A percentile compares a stretch with the other conserved stretches of the same genome.
phyloP scores from a whole-genome alignment of 2,888 invertebrate genomes.

The Hanleya hanleyi region DNA sequence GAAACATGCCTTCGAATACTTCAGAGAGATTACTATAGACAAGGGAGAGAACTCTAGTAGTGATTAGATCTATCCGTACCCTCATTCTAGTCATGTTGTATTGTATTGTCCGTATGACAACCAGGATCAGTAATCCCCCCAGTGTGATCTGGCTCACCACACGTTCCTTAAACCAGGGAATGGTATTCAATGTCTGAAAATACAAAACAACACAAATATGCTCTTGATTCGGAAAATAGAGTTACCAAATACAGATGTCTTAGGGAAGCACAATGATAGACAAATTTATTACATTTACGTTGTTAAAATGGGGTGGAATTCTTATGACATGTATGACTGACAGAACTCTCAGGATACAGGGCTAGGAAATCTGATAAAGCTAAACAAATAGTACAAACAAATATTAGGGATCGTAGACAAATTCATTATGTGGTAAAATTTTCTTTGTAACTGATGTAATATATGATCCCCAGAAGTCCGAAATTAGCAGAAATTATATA shows the following conservation, averaged over 20 bases:
- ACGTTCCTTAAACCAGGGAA: constrained; percentile 95
- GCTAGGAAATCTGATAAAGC: too few species aligned
- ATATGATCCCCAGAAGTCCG: too few species aligned
- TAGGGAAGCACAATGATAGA: not conserved
- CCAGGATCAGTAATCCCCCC: constrained; percentile 93
- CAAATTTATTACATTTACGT: too few species aligned
- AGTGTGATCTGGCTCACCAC: constrained; percentile 92
- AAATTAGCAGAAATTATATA: too few species aligned
- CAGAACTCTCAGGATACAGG: too few species aligned
- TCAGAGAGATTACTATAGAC: not conserved
- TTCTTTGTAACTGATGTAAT: too few species aligned
- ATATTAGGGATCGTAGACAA: too few species aligned
- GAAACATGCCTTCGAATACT: not conserved
- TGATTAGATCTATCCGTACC: constrained; percentile 72
- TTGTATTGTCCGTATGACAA: constrained; percentile 97
- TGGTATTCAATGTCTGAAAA: constrained; percentile 87
- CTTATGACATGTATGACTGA: too few species aligned
- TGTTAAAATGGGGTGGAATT: too few species aligned
- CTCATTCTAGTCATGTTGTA: constrained; percentile 97
- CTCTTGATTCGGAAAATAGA: not conserved
- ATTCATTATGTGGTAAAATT: too few species aligned
- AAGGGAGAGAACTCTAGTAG: not conserved
- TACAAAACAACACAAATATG: constrained; percentile 5
- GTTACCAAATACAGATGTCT: not conserved
- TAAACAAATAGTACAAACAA: too few species aligned